Evolutionary conservation across 30 jellyfish, hydroid and myxozoan genomes (phyloP).

Genomic region (Aurelia aurita): DNA sequence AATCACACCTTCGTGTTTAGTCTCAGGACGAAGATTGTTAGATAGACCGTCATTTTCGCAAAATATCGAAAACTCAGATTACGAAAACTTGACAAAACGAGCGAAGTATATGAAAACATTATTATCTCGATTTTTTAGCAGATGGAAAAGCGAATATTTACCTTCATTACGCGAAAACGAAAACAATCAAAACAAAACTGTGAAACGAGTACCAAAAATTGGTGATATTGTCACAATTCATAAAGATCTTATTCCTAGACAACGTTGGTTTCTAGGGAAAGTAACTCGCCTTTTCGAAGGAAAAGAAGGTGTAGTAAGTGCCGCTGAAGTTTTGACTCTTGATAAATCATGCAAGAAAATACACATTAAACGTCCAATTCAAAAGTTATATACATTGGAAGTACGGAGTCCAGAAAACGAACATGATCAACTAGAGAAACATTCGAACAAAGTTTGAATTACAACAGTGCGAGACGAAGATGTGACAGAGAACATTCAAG

Average conservation of each 20-base stretch:
- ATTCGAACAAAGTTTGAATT: not conserved
- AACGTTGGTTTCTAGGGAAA: slow-evolving; percentile 17
- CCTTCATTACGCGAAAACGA: not conserved
- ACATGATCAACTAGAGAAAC: not conserved
- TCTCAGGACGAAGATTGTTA: slow-evolving; percentile 13
- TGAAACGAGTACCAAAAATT: not conserved
- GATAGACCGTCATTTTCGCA: not conserved
- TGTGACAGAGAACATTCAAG: not conserved
- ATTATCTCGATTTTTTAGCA: slow-evolving; percentile 5
- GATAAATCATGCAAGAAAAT: not conserved
- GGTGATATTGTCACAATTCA: slow-evolving; percentile 26
- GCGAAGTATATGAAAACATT: slow-evolving; percentile 11
- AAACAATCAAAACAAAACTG: no score
- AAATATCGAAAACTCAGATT: not conserved
- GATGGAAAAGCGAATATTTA: slow-evolving; percentile 9
- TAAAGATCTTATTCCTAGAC: slow-evolving; percentile 4
- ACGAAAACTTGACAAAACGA: not conserved
- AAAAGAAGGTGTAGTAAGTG: slow-evolving; percentile 14
- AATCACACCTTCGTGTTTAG: slow-evolving; percentile 54
- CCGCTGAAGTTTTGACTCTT: slow-evolving; percentile 4
- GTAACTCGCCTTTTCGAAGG: slow-evolving; percentile 1
- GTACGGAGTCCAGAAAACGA: not conserved
- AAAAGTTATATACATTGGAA: slow-evolving; percentile 3
- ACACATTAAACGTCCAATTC: not conserved
- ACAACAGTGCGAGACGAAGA: not conserved